These are phyloP conservation scores for Trichomycterus rosablanca DNA, from an alignment of 2,113 vertebrate genomes.

Conservation along the genomic window DNA sequence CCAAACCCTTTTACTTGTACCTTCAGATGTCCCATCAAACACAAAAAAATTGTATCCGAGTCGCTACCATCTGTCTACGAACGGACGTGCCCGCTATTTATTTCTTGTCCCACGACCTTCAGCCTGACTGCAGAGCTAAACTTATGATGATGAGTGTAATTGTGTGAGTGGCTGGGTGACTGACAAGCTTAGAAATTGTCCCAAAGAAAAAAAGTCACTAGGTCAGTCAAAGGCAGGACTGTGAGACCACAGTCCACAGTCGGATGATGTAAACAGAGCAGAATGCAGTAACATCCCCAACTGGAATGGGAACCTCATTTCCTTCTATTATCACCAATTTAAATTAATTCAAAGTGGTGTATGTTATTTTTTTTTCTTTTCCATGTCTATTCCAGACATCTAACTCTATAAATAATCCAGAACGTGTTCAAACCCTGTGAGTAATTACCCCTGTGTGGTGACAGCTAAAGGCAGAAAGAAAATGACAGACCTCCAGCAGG, in stretches of 20 bases:
- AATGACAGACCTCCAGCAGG: constrained; percentile 73
- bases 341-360: constrained; percentile 58
- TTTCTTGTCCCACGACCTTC: constrained; percentile 19
- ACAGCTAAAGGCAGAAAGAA: constrained; percentile 69
- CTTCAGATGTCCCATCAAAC: neutral
- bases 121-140: constrained; percentile 14
- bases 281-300: neutral
- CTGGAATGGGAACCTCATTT: constrained; percentile 32
- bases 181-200: constrained; percentile 52
- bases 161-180: constrained; percentile 45
- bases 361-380: constrained; percentile 38
- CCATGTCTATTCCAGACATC: constrained; percentile 60
- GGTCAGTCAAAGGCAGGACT: constrained; percentile 17
- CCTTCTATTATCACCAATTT: constrained; percentile 54
- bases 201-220: constrained; percentile 44
- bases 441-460: constrained; percentile 73
- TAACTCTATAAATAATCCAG: constrained; percentile 74
- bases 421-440: constrained; percentile 61
- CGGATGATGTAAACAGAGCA: constrained; percentile 9
- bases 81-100: constrained; percentile 2
- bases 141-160: constrained; percentile 39
- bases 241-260: constrained; percentile 21
- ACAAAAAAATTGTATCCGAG: constrained; percentile 15
- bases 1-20: too few species aligned
- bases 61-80: constrained; percentile 16